Evolutionary conservation across 2,888 invertebrate genomes (phyloP), one percentile per base, ranked within the genome.

Genomic region (Noctua fimbriata): DNA sequence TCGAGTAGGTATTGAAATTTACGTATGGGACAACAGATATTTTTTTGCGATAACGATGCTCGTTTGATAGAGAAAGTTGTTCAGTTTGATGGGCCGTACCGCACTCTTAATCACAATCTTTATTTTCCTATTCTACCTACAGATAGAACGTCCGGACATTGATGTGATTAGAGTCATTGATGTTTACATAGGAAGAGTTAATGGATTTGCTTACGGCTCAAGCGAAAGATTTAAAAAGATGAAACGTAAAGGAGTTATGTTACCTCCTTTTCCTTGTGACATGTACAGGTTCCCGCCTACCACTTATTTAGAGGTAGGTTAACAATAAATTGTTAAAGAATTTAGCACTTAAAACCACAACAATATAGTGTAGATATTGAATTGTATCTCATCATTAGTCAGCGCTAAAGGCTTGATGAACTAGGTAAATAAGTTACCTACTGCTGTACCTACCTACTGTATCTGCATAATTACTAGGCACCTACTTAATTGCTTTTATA

Each of bases 131-230:
- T 74, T 47, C 78, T 66, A 28, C 18, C 67, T 73, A 41, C 81
- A 93, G 94, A 90, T 94, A 85, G 83, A 92, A 87, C 92, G 94
- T 70, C 94, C 93, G n/a, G 94, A 95, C 81, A 87, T 92, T 7
- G 93, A 96, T 69, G 89, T 91, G 69, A 93, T 97, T n/a, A 93
- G 96, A 81, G 90, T 95, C 67, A 93, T 97, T 28, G 97, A 97
- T 88, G 92, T 95, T 77, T 97, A 97, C 81, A 91, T 97, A 67
- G 97, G 97, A 36, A 93, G 94, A 90, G 97, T 97, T 2, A 96
- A 97, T 92, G 97, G 97, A 47, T 97, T 97, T 86, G 94, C 97
- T 0, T 97, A 97, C 86, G 97, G 96, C 72, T 97, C 97, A 2
- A 91, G 91, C 70, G 93, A 95, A 84, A 94, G 97, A 88, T 94